Evolutionary conservation across 2,888 invertebrate species (phyloP).

Genomic region (Pseudococcus jackbeardsleyi): DNA sequence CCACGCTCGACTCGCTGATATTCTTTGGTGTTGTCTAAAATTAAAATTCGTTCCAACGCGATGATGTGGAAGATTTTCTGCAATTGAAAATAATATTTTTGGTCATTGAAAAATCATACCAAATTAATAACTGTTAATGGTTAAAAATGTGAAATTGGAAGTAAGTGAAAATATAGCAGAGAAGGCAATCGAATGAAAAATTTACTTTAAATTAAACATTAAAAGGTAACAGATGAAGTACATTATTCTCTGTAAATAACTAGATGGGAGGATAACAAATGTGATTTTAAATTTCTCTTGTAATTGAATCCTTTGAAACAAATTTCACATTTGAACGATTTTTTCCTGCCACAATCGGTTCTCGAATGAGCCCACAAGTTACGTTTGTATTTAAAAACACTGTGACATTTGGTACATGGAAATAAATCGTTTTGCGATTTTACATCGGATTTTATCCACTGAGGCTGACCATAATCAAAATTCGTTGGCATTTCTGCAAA

Average conservation of each 20-base stretch:
- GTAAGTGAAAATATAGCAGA: background rate
- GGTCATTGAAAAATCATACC: background rate
- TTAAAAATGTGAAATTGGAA: background rate
- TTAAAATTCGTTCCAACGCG: background rate
- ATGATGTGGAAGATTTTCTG: background rate
- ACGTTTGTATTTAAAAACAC: constrained; percentile 69
- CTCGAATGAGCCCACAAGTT: constrained; percentile 74
- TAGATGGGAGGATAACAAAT: constrained; percentile 56
- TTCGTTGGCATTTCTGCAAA: background rate
- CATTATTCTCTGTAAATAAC: background rate
- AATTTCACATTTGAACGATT: constrained; percentile 52
- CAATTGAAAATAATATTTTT: background rate
- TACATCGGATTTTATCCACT: background rate
- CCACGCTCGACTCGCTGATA: background rate
- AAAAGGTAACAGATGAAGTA: background rate
- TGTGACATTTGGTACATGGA: constrained; percentile 64
- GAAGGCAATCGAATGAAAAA: constrained; percentile 47
- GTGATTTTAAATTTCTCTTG: constrained; percentile 48
- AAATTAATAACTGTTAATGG: too few species aligned
- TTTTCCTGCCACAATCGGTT: constrained; percentile 74
- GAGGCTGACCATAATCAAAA: background rate
- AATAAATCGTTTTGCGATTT: constrained; percentile 15
- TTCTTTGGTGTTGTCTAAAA: background rate
- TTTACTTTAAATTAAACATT: background rate
- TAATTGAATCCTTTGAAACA: constrained; percentile 62